Evolutionary conservation across 1,140 invertebrate genomes (phyloP), one percentile per base, ranked within the genome.

Genomic region (Neodiprion pinetum): DNA sequence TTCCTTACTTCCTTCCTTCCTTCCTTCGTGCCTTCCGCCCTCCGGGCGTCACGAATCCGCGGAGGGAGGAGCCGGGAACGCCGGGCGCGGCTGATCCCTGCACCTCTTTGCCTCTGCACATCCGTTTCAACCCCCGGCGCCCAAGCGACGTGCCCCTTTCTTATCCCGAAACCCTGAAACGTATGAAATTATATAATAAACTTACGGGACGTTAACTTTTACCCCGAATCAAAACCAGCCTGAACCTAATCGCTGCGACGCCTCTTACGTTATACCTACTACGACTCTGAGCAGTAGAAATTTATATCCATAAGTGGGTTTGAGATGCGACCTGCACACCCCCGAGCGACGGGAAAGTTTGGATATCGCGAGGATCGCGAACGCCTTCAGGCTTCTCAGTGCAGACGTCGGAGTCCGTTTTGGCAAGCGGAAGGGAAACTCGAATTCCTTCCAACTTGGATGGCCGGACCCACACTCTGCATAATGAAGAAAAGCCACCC

Each of bases 11-110:
- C 28, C 28, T 40, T 40, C 28, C 28, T 40, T 40, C 28, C 61
- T 14, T n/a, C 61, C 14, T 66, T 14, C 61, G 2, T 14, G 1
- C 14, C 61, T 14, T 66, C 61, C 14, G 14, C 14, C 14, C 61
- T 14, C 61, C 61, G 61, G 14, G 21, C 14, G 21, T 66, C 61
- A 53, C 70, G 71, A 78, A 72, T 69, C 71, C 40, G 68, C 68
- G 73, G 67, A 21, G 72, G 73, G 78, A 73, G 68, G 68, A 50
- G 74, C 67, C 72, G 78, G 76, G 72, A 72, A 17, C 14, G 4
- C 67, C 23, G 11, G 14, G 7, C 67, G 9, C 23, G 11, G 14
- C 67, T 12, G 14, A 21, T 21, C 21, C 40, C 9, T 17, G 40
- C 14, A 23, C 67, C 7, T 17, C 21, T 69, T 23, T 69, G 28